A percentile compares a stretch with the other conserved stretches of the same genome.
Evolutionary conservation across 2,797 vertebrate genomes (phyloP).

Genomic region (Hemitrygon akajei): DNA sequence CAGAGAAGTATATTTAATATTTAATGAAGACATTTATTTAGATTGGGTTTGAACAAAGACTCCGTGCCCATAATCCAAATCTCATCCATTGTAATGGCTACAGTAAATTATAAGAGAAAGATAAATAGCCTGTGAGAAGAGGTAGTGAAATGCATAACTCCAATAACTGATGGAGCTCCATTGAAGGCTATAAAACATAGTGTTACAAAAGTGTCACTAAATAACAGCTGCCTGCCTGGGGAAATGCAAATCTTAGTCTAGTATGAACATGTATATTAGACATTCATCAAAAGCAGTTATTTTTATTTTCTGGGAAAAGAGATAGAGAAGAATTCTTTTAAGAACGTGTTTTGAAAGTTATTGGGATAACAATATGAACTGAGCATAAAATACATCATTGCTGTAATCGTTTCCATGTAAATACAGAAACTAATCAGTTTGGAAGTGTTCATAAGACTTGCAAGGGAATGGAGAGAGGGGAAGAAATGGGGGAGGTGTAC

Average conservation of each 20-base stretch:
- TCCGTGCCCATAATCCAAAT: not conserved
- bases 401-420: not conserved
- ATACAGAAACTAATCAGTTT: not conserved
- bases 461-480: not conserved
- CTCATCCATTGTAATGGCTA: not conserved
- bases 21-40: not conserved
- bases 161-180: not conserved
- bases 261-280: not conserved
- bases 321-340: not conserved
- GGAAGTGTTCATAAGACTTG: not conserved
- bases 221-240: not conserved
- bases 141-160: not conserved
- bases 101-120: constrained; percentile 10
- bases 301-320: not conserved
- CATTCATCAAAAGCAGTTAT: not conserved
- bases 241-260: not conserved
- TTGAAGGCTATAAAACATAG: not conserved
- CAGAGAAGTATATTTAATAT: constrained; percentile 21
- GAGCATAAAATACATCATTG: not conserved
- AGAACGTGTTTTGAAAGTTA: not conserved
- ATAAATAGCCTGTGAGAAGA: not conserved
- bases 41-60: not conserved
- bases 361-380: not conserved
- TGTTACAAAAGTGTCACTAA: not conserved
- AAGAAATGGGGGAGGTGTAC: not conserved